Conservation (phyloP, 2,888 invertebrate species). For the Diarsia brunnea region DNA sequence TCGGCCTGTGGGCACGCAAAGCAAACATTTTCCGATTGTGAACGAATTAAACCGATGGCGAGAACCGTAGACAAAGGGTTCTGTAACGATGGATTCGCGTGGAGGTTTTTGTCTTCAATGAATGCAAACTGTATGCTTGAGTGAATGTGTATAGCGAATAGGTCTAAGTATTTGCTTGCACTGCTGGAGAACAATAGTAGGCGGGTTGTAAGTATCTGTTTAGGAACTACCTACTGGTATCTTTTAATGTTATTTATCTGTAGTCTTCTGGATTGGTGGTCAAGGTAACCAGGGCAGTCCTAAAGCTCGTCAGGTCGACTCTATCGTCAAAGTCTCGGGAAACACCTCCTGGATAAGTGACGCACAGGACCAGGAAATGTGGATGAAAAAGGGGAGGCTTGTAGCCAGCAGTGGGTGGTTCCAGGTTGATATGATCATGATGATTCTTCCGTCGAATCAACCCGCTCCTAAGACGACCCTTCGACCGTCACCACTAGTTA, state of each 20-base stretch:
- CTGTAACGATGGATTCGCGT: conserved; percentile 65
- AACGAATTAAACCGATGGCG: conserved; percentile 56
- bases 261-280: background rate
- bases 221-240: background rate
- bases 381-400: no score
- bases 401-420: no score
- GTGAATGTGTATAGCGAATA: conserved; percentile 5
- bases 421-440: no score
- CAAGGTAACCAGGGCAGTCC: no score
- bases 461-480: background rate
- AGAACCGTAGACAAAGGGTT: conserved; percentile 56
- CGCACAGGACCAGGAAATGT: no score
- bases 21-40: conserved; percentile 63
- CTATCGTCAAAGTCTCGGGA: no score
- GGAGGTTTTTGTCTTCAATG: conserved; percentile 50
- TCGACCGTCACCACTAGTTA: background rate
- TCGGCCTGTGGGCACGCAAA: conserved; percentile 60
- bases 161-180: background rate
- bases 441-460: background rate
- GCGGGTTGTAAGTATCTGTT: background rate
- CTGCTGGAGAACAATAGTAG: background rate
- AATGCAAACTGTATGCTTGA: conserved; percentile 41
- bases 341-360: no score
- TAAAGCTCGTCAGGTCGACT: no score
- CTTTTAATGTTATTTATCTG: background rate